Base-by-base conservation (phyloP, 2,888 invertebrate species). In the Drepanosiphum platanoidis region DNA sequence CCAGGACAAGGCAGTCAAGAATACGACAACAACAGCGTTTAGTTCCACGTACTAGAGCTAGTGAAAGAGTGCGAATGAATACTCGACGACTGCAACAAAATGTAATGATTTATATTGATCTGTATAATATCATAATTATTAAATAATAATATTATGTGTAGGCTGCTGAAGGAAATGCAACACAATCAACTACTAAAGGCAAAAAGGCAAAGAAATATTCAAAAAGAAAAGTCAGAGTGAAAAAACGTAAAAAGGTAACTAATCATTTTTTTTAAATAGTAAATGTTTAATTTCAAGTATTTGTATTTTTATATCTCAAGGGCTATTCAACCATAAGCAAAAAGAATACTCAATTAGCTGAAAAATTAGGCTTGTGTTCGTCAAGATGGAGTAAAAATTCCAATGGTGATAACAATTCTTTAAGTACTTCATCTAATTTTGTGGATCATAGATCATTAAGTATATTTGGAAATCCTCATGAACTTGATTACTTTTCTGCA, bases 11-110 rank as follows among this genome's bases (percentile, higher is more conserved):
- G 52, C 74, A 36, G 30, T 52, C 68, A 22, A 77, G 84, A 83
- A 46, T 66, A 83, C 74, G 61, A 46, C 52, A 66, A 32, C 75
- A 74, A 66, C 82, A 74, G 46, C 75, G 84, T 66, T 77, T 84
- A 77, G 84, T 84, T 15, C 84, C 84, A 46, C 46, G 84, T 1
- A 84, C 84, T 39, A 84, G 84, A 77, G 84, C 84, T 68, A 68
- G 36, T 32, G 84, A 84, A 77, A 68, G 84, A 77, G 77, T 84
- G 32, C 66, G 84, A 77, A 77, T 66, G 68, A 77, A 84, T 39
- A 84, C 84, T 70, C 84, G 30, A 36, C 30, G 84, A n/a, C 8
- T 84, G 15, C 84, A 39, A 84, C 77, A 68, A 68, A 75, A 58
- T 68, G 15, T 34, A 36, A 46, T 70, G 58, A 77, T 75, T 75